Base-by-base conservation (phyloP, 2,113 vertebrate species). In the Gopherus evgoodei region DNA sequence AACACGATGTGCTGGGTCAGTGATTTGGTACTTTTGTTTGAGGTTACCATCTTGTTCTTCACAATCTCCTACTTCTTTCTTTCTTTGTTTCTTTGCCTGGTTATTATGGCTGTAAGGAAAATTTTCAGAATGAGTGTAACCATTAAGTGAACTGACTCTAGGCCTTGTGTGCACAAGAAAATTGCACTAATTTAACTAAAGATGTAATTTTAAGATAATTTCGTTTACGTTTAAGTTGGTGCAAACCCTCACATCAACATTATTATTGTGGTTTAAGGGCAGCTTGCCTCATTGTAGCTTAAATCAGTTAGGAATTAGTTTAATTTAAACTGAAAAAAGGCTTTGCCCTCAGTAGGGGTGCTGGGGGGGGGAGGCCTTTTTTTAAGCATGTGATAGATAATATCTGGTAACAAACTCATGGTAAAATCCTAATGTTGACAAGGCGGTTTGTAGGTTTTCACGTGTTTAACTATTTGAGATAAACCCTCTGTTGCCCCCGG, bases 21-120 rank as follows among this genome's bases (percentile, higher is more conserved):
- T 86, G 72, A 78, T 47, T 87, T 27, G 35, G 3, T 95, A 69
- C 9, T 21, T 6, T 76, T 89, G 93, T 62, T 56, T 89, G 83
- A 94, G 49, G 62, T 11, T 94, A 13, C 27, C 16, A 9, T 93
- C 76, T 84, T 84, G 75, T 84, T 87, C 38, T 92, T 82, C 16
- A 65, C 10, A 79, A 49, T 88, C 19, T 50, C 44, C 87, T 38
- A 11, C 47, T 2, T 2, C 42, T 52, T 19, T 62, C 8, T 47
- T 11, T 0, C 75, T 3, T 65, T 35, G n/a, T 24, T 47, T 88
- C 80, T 27, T 44, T 31, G 35, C 69, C 12, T 25, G 19, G 14
- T 50, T 31, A 1, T 83, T 82, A 27, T 72, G 78, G 16, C 24
- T 11, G 59, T 56, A 29, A 92, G 50, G 50, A 84, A 85, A 92